Evolutionary conservation across 2,797 vertebrate species (phyloP).

Genomic region (Oreochromis grahami): DNA sequence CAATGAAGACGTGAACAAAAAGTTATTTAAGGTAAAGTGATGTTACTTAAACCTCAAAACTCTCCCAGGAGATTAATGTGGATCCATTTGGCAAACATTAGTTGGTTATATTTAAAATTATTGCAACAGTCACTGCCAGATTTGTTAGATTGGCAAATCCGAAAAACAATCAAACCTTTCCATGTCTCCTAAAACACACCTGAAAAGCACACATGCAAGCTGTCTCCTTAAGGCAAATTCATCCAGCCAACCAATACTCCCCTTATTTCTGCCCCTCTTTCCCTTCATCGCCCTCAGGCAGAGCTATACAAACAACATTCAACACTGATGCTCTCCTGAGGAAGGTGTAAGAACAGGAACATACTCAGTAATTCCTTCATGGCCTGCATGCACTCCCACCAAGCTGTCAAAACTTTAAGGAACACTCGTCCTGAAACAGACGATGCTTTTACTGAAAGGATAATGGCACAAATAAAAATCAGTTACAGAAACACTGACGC

Average conservation of each 20-base stretch:
- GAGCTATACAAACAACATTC: constrained; percentile 31
- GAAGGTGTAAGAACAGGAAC: background rate
- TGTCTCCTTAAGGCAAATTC: background rate
- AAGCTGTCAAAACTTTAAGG: background rate
- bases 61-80: background rate
- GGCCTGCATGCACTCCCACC: background rate
- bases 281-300: background rate
- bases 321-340: constrained; percentile 31
- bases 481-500: background rate
- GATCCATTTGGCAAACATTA: background rate
- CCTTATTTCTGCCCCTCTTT: background rate
- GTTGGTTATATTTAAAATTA: background rate
- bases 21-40: background rate
- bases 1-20: background rate
- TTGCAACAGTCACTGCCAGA: background rate
- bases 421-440: background rate
- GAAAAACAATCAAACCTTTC: background rate
- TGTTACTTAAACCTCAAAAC: background rate
- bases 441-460: background rate
- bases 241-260: constrained; percentile 4
- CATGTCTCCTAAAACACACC: background rate
- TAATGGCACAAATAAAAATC: background rate
- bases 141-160: background rate
- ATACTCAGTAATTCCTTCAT: background rate
- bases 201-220: constrained; percentile 1